Percentiles rank a stretch among this genome's conserved stretches.
Evolutionary conservation across 2,797 vertebrate genomes (phyloP).

Genomic region (Rousettus madagascariensis): DNA sequence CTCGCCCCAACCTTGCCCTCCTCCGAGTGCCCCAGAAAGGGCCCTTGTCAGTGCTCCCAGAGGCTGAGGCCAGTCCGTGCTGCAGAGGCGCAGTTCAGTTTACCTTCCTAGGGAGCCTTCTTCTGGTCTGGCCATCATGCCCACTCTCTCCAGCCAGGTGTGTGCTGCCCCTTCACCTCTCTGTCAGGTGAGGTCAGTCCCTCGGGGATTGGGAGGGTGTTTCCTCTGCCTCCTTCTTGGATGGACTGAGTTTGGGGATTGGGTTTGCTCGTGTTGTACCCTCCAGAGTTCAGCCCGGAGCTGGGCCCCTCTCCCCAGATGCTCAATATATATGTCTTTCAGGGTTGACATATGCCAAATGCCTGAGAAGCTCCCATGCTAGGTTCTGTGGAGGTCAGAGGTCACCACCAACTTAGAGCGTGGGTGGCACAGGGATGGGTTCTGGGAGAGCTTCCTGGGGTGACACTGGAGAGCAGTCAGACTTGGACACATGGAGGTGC

Average conservation of each 20-base stretch:
- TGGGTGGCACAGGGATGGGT: background rate
- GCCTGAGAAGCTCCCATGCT: background rate
- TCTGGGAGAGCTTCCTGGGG: background rate
- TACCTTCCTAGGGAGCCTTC: background rate
- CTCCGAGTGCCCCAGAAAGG: background rate
- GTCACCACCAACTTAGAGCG: background rate
- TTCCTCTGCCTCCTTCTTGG: background rate
- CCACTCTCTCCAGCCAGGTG: background rate
- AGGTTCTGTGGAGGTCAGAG: background rate
- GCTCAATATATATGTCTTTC: background rate
- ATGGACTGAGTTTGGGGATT: no score
- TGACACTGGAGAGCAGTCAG: background rate
- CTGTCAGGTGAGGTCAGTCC: background rate
- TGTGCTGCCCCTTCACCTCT: background rate
- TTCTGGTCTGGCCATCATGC: background rate
- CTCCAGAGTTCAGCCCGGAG: background rate
- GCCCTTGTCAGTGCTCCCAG: background rate
- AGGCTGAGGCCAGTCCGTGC: background rate
- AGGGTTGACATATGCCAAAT: background rate
- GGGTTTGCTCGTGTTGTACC: background rate
- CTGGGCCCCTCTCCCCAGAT: background rate
- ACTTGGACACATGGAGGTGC: fast-evolving
- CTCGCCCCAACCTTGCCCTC: background rate
- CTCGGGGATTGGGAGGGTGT: background rate
- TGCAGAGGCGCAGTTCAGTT: background rate